A percentile compares a stretch with the other conserved stretches of the same genome.
phyloP scores from a whole-genome alignment of 2,797 vertebrate genomes.

The Bucorvus abyssinicus region DNA sequence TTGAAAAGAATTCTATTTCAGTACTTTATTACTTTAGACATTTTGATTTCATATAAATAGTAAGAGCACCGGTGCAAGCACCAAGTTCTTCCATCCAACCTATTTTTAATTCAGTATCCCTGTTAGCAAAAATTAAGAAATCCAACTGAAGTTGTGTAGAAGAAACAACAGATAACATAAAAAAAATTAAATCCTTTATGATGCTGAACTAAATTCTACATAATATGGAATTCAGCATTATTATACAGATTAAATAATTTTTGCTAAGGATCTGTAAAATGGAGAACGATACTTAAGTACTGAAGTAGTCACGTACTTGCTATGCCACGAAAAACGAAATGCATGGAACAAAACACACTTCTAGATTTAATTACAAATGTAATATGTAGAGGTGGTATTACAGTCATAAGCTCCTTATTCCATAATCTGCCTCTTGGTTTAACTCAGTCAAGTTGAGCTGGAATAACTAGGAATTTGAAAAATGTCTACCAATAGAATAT shows the following conservation, averaged over 20 bases:
- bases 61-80: background rate
- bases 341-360: background rate
- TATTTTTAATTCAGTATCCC: background rate
- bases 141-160: background rate
- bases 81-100: background rate
- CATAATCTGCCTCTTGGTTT: conserved; percentile 43
- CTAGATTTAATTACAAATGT: conserved; percentile 53
- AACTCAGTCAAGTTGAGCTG: conserved; percentile 13
- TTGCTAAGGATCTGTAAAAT: background rate
- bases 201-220: background rate
- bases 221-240: background rate
- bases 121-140: background rate
- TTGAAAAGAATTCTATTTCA: background rate
- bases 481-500: conserved; percentile 15
- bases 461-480: conserved; percentile 44
- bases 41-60: background rate
- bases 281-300: background rate
- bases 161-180: background rate
- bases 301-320: background rate
- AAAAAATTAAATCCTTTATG: background rate
- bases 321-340: background rate
- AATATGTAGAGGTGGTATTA: conserved; percentile 32
- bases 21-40: background rate
- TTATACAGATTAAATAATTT: background rate
- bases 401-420: conserved; percentile 53